These are phyloP conservation scores for Aviceda subcristata DNA, from an alignment of 2,113 vertebrate genomes.

Conservation along the genomic window DNA sequence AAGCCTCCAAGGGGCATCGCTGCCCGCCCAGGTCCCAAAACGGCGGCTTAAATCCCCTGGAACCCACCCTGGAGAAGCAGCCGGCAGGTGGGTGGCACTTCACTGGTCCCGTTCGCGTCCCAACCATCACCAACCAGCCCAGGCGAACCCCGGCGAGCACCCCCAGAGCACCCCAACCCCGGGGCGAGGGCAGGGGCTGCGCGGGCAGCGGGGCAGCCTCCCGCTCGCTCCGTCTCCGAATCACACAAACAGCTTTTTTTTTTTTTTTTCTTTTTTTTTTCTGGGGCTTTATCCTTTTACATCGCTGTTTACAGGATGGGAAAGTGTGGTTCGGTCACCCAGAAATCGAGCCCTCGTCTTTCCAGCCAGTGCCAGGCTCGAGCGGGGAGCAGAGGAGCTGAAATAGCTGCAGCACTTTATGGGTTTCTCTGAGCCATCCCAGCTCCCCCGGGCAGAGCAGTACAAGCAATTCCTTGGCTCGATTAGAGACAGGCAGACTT, in stretches of 20 bases:
- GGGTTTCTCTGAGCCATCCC: background rate
- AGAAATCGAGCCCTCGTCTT: accelerated
- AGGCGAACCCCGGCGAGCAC: background rate
- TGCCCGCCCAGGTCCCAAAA: background rate
- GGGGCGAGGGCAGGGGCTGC: background rate
- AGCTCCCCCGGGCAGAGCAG: background rate
- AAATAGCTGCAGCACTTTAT: background rate
- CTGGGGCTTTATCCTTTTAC: background rate
- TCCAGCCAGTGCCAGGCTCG: background rate
- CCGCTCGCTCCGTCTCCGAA: accelerated
- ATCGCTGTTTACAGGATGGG: accelerated
- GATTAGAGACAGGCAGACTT: background rate
- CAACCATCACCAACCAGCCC: background rate
- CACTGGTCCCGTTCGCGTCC: accelerated
- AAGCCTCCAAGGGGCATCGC: background rate
- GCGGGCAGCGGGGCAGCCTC: background rate
- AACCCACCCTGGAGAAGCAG: background rate
- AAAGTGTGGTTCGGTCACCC: accelerated
- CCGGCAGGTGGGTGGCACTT: background rate
- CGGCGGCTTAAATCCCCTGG: accelerated
- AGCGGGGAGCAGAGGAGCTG: background rate
- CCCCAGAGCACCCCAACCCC: too few relatives aligned
- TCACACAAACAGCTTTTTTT: background rate
- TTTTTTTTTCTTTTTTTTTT: too few relatives aligned
- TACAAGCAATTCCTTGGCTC: background rate